These are phyloP conservation scores for Apis dorsata DNA, from an alignment of 1,140 invertebrate species.

Conservation along the genomic window DNA sequence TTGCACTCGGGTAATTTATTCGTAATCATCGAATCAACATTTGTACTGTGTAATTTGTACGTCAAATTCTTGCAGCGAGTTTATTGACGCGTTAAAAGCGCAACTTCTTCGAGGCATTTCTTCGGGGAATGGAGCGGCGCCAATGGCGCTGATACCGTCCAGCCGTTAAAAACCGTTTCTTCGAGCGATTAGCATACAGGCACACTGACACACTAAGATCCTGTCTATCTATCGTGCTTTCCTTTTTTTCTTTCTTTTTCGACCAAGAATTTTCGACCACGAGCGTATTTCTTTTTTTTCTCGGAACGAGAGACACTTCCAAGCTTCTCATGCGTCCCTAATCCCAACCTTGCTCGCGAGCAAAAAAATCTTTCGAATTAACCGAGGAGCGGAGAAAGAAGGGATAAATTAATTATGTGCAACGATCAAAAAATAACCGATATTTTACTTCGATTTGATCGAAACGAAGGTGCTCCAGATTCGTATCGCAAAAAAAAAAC, in stretches of 20 bases:
- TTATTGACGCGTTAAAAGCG: constrained; percentile 46
- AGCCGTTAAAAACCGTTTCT: constrained; percentile 45
- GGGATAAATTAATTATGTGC: too few species aligned
- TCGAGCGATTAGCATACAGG: constrained; percentile 76
- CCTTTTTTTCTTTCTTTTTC: neutral
- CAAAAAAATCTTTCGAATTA: too few species aligned
- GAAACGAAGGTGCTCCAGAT: neutral
- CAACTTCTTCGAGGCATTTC: constrained; percentile 13
- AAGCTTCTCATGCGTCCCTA: too few species aligned
- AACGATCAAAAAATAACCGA: too few species aligned
- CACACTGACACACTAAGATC: constrained; percentile 79
- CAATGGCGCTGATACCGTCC: constrained; percentile 20
- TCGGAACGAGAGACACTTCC: too few species aligned
- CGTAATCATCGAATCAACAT: neutral
- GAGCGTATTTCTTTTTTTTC: neutral
- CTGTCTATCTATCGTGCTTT: constrained; percentile 33
- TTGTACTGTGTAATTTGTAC: neutral
- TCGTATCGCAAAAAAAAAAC: too few species aligned
- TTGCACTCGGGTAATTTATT: neutral
- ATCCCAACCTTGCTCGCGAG: too few species aligned
- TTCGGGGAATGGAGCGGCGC: neutral
- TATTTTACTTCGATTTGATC: too few species aligned
- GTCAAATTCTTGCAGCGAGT: neutral
- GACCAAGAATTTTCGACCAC: too few species aligned
- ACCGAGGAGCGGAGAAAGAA: too few species aligned